These are phyloP conservation scores for Campaea margaritaria DNA, from an alignment of 2,888 invertebrate species.

Conservation along the genomic window DNA sequence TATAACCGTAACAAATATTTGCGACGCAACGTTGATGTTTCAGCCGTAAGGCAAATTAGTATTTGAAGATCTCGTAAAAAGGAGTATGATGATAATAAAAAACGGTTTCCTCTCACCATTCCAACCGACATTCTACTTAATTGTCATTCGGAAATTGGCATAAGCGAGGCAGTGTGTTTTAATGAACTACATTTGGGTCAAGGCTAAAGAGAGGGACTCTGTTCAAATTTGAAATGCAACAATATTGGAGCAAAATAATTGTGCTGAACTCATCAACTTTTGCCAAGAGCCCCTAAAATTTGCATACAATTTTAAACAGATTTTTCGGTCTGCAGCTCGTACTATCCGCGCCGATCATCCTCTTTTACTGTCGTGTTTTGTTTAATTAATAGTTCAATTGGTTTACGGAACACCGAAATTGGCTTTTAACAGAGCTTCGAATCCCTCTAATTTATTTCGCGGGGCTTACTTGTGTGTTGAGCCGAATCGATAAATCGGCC, in stretches of 20 bases:
- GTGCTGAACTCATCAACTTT: conserved; percentile 30
- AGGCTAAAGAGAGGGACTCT: conserved; percentile 52
- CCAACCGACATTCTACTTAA: conserved; percentile 67
- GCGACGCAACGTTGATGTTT: conserved; percentile 35
- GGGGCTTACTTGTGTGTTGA: conserved; percentile 33
- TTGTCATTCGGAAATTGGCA: conserved; percentile 72
- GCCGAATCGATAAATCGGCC: conserved; percentile 43
- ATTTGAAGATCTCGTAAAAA: conserved; percentile 59
- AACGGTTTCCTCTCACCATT: conserved; percentile 58
- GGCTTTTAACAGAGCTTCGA: conserved; percentile 17
- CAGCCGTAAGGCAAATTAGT: conserved; percentile 39
- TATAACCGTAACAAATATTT: conserved; percentile 30
- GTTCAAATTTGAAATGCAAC: conserved; percentile 42
- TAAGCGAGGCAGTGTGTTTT: conserved; percentile 73
- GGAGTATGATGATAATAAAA: conserved; percentile 61
- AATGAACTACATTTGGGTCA: conserved; percentile 75
- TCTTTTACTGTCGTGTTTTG: conserved; percentile 19
- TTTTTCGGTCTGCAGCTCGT: not conserved
- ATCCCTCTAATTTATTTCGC: conserved; percentile 38
- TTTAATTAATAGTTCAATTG: conserved; percentile 38
- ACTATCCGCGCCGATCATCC: conserved; percentile 1
- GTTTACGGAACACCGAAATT: conserved; percentile 32
- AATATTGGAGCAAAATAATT: conserved; percentile 42
- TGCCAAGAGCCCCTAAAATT: conserved; percentile 22
- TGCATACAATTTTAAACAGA: conserved; percentile 9